Evolutionary conservation across 2,888 invertebrate species (phyloP), one percentile per base, ranked within the genome.

Genomic region (Microctonus aethiopoides): DNA sequence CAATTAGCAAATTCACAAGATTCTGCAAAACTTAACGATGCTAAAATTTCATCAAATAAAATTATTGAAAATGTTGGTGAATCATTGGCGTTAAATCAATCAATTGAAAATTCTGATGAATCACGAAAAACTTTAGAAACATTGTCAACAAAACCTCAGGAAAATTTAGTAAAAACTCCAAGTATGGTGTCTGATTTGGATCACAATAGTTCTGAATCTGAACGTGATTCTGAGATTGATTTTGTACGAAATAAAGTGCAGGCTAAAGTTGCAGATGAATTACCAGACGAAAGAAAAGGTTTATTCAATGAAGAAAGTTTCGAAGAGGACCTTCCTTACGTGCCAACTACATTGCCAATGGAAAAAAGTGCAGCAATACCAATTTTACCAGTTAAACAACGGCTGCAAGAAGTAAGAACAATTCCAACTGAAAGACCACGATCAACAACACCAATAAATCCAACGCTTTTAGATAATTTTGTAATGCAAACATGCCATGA

Each of bases 291-390:
- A 85, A 90, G 93, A 74, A 92, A 92, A 75, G 91, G 92, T 1
- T 89, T 96, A 54, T 94, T 95, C 57, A 92, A 91, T 78, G 92
- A 94, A 83, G 95, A 95, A 83, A 95, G 95, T 46, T 93, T 94
- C 82, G 95, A 95, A 80, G 91, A 91, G 67, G 93, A 93, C 79
- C 88, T 96, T 81, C 96, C 96, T 1, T 95, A 95, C 84, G 91
- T 96, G 81, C 95, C 96, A 68, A 95, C 96, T n/a, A 96, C 95
- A 67, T 87, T 96, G 81, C 96, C 96, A 22, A 90, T 92, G 84
- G 96, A 96, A 87, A 91, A 95, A 74, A 92, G 95, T 16, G 91
- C 93, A 73, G 95, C 93, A 29, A 88, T 95, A 75, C 93, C 95
- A 20, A 92, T 96, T 80, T 90, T 95, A 75, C 95, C 96, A 26